phyloP scores from a whole-genome alignment of 2,888 invertebrate species.

The Heliconius ismenius region DNA sequence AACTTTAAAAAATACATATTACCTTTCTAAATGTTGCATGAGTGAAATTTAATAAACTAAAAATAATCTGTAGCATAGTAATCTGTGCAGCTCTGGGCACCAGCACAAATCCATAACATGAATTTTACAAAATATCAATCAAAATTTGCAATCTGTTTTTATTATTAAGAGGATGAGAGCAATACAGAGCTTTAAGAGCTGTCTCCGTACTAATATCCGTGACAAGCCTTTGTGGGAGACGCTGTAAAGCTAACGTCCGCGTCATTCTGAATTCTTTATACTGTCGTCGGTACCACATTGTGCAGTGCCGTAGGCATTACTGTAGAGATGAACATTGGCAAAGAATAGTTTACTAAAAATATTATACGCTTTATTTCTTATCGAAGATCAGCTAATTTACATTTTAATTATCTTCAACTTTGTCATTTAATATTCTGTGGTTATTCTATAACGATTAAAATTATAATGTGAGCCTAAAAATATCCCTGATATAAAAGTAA shows the following conservation, averaged over 20 bases:
- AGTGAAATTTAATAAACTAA: not conserved
- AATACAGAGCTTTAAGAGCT: not conserved
- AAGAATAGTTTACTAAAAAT: slow-evolving; percentile 5
- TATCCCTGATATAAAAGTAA: not conserved
- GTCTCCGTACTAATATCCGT: slow-evolving; percentile 1
- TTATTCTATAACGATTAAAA: not conserved
- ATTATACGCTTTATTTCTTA: not conserved
- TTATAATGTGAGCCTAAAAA: not conserved
- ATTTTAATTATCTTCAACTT: not conserved
- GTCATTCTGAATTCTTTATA: slow-evolving; percentile 31
- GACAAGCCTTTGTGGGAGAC: slow-evolving; percentile 9
- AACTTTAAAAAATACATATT: slow-evolving; percentile 3
- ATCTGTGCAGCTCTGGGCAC: not conserved
- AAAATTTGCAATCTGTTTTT: not conserved
- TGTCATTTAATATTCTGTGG: not conserved
- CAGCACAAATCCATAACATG: not conserved
- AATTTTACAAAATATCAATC: not conserved
- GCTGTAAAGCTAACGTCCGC: slow-evolving; percentile 18
- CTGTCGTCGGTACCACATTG: slow-evolving; percentile 5
- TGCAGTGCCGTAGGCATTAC: slow-evolving; percentile 7
- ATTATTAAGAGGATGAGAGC: not conserved
- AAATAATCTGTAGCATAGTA: not conserved
- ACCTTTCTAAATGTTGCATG: not conserved
- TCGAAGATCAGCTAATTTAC: not conserved
- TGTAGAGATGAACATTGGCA: not conserved